Conservation (phyloP, 2,113 vertebrate species). For the Neodontobutis hainanensis region DNA sequence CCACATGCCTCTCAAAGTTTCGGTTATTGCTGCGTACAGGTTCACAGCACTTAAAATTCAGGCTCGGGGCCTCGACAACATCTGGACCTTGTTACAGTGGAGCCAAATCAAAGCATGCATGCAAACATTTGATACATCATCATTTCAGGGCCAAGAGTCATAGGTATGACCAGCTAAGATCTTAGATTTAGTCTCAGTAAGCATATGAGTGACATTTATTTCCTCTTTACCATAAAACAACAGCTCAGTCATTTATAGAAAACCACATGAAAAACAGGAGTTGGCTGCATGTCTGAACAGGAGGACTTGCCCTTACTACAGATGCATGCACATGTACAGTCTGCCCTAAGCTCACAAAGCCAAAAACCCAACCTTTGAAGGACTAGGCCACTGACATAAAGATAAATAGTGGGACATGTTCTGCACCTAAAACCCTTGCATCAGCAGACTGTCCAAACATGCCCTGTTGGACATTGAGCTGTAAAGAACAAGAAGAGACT, state of each 20-base stretch:
- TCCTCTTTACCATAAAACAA: conserved; percentile 29
- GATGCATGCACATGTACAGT: too few relatives aligned
- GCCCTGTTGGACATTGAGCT: background rate
- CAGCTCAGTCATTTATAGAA: conserved; percentile 7
- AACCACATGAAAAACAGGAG: too few relatives aligned
- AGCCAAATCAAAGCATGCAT: conserved; percentile 66
- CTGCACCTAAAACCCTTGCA: background rate
- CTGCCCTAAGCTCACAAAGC: conserved; percentile 27
- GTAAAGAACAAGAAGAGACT: conserved; percentile 4
- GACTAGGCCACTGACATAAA: conserved; percentile 10
- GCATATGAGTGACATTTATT: conserved; percentile 21
- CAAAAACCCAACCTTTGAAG: conserved; percentile 27
- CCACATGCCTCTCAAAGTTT: conserved; percentile 31
- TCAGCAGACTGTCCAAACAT: conserved; percentile 10
- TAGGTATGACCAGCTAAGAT: conserved; percentile 42
- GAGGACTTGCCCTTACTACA: conserved; percentile 23
- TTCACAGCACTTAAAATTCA: conserved; percentile 71
- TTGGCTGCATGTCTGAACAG: conserved; percentile 43
- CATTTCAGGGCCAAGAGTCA: conserved; percentile 46
- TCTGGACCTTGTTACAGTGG: conserved; percentile 73
- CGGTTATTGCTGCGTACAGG: conserved; percentile 50
- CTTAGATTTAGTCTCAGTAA: conserved; percentile 33
- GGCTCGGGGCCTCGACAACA: conserved; percentile 44
- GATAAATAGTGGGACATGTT: conserved; percentile 24
- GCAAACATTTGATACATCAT: conserved; percentile 72